Evolutionary conservation across 2,888 invertebrate species (phyloP).

Genomic region (Cantharis nigra): DNA sequence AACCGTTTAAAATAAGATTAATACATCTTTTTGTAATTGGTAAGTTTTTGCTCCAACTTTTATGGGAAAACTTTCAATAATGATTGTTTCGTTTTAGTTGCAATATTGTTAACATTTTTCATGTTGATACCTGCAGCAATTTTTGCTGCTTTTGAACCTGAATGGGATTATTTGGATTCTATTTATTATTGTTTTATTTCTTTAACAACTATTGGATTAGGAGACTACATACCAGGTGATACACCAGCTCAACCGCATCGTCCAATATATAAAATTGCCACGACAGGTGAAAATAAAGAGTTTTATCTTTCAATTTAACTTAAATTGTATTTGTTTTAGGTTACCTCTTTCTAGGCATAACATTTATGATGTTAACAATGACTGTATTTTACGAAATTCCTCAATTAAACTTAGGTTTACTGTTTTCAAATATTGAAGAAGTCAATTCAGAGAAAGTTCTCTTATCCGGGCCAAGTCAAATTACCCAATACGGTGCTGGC

Average conservation of each 20-base stretch:
- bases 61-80: constrained; percentile 35
- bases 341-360: constrained; percentile 79
- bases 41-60: constrained; percentile 44
- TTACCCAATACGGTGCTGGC: constrained; percentile 57
- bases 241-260: constrained; percentile 74
- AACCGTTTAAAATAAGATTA: constrained; percentile 75
- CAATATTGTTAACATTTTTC: constrained; percentile 63
- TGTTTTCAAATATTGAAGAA: constrained; percentile 59
- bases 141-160: constrained; percentile 76
- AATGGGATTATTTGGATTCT: constrained; percentile 85
- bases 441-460: constrained; percentile 71
- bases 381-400: constrained; percentile 89
- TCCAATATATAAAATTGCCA: constrained; percentile 80
- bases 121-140: constrained; percentile 76
- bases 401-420: constrained; percentile 80
- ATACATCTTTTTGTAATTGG: constrained; percentile 74
- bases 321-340: constrained; percentile 58
- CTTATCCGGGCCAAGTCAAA: constrained; percentile 60
- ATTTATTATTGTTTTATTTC: constrained; percentile 92
- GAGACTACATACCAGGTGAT: constrained; percentile 89
- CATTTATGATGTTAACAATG: constrained; percentile 82
- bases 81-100: constrained; percentile 55
- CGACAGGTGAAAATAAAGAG: constrained; percentile 66
- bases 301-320: neutral
- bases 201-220: constrained; percentile 85